A percentile compares a stretch with the other conserved stretches of the same genome.
phyloP scores from a whole-genome alignment of 2,888 invertebrate genomes.

The Augochlorella aurata region DNA sequence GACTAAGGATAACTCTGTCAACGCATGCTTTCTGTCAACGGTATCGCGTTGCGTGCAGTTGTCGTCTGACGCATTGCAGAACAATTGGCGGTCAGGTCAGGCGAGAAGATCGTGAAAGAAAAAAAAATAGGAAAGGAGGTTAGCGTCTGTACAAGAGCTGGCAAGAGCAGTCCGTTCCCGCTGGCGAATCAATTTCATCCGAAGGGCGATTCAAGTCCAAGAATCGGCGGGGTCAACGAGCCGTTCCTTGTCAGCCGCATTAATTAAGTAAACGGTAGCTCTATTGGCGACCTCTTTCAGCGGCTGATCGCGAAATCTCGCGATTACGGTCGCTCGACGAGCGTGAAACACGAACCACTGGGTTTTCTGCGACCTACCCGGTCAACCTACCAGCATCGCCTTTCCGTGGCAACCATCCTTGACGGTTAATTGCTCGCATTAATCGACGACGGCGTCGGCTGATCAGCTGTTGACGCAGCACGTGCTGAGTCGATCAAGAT shows the following conservation, averaged over 20 bases:
- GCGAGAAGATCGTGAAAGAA: slow-evolving; percentile 8
- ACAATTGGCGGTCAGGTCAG: slow-evolving; percentile 47
- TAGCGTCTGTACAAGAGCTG: slow-evolving; percentile 9
- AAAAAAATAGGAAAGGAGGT: slow-evolving; percentile 17
- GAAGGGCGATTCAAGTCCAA: slow-evolving; percentile 64
- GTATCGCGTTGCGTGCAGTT: slow-evolving; percentile 40
- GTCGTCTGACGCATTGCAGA: slow-evolving; percentile 62
- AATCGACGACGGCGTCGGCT: not conserved
- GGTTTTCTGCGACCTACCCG: not conserved
- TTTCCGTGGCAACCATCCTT: slow-evolving; percentile 3
- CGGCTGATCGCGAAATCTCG: slow-evolving; percentile 50
- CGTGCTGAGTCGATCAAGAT: not conserved
- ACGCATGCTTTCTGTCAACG: not conserved
- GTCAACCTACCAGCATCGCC: not conserved
- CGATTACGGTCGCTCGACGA: slow-evolving; percentile 18
- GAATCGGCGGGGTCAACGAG: slow-evolving; percentile 68
- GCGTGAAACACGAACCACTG: slow-evolving; percentile 1
- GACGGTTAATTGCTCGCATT: not conserved
- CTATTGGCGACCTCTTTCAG: slow-evolving; percentile 68
- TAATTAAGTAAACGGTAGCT: slow-evolving; percentile 68
- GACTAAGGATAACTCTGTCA: not conserved
- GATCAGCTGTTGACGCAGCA: slow-evolving; percentile 4
- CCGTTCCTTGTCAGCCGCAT: slow-evolving; percentile 47
- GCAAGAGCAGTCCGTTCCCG: slow-evolving; percentile 10
- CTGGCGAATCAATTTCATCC: slow-evolving; percentile 57